Evolutionary conservation across 2,888 invertebrate species (phyloP).

Genomic region (Synergus japonicus): DNA sequence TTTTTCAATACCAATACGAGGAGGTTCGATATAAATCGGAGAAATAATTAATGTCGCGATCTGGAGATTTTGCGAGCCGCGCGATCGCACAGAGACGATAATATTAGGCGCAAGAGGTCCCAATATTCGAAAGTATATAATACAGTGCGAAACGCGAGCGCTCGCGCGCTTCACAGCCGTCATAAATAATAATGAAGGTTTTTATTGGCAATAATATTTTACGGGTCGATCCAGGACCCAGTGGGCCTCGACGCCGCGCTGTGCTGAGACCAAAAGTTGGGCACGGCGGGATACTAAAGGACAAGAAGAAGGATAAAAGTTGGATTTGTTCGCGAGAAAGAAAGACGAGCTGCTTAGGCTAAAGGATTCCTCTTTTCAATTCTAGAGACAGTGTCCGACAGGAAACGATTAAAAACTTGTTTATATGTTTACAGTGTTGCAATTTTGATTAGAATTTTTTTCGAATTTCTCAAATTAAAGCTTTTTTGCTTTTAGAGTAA

Average conservation of each 20-base stretch:
- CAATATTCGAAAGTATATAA: conserved; percentile 11
- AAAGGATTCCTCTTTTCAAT: neutral
- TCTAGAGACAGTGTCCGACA: neutral
- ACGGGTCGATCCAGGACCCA: conserved; percentile 54
- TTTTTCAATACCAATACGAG: neutral
- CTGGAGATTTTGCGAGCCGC: conserved; percentile 3
- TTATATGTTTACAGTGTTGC: neutral
- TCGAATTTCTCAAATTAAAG: neutral
- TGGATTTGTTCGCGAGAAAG: neutral
- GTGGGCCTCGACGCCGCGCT: conserved; percentile 41
- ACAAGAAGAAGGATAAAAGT: conserved; percentile 2
- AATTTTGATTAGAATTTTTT: neutral
- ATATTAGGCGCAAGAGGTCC: neutral
- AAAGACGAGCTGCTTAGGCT: neutral
- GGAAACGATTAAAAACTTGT: neutral
- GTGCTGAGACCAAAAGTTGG: conserved; percentile 15
- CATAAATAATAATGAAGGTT: conserved; percentile 66
- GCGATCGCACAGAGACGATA: conserved; percentile 27
- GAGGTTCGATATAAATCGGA: neutral
- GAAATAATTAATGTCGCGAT: conserved; percentile 13
- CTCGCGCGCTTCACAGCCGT: conserved; percentile 48
- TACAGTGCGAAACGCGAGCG: conserved; percentile 40
- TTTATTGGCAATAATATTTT: conserved; percentile 69
- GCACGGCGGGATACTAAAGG: conserved; percentile 27
- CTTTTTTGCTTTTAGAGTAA: too few species aligned